phyloP scores from a whole-genome alignment of 2,888 invertebrate genomes.

The Electrophaes corylata region DNA sequence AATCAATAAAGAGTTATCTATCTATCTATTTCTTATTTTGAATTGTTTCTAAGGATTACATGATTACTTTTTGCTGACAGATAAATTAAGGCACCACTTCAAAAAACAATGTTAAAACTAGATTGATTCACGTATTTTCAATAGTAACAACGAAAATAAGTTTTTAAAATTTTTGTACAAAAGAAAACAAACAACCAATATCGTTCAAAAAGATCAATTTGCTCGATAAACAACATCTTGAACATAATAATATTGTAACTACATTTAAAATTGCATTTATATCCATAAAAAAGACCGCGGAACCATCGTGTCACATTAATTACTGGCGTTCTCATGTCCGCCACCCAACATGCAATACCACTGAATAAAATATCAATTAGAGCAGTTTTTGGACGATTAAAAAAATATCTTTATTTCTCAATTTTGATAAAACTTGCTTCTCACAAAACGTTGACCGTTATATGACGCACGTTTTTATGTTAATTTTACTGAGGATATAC shows the following conservation, averaged over 20 bases:
- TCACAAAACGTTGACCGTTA: background rate
- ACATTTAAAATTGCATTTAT: slow-evolving; percentile 48
- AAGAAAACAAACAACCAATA: no score
- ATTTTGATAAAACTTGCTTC: slow-evolving; percentile 72
- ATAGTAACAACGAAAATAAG: no score
- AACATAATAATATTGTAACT: slow-evolving; percentile 32
- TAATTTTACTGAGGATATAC: no score
- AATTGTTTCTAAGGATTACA: no score
- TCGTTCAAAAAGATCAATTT: no score
- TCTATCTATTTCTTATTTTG: no score
- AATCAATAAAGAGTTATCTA: no score
- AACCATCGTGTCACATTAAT: slow-evolving; percentile 68
- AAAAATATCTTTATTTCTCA: slow-evolving; percentile 77
- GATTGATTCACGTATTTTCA: no score
- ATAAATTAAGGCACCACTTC: no score
- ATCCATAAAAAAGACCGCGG: slow-evolving; percentile 58
- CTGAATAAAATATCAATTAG: slow-evolving; percentile 83
- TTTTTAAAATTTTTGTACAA: no score
- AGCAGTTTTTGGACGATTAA: slow-evolving; percentile 68
- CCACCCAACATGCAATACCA: slow-evolving; percentile 78
- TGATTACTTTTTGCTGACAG: no score
- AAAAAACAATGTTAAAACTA: no score
- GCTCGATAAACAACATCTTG: slow-evolving; percentile 34
- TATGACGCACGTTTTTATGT: background rate
- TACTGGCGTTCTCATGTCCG: slow-evolving; percentile 69